phyloP scores from a whole-genome alignment of 2,797 vertebrate species.

The Triplophysa yarkandensis region DNA sequence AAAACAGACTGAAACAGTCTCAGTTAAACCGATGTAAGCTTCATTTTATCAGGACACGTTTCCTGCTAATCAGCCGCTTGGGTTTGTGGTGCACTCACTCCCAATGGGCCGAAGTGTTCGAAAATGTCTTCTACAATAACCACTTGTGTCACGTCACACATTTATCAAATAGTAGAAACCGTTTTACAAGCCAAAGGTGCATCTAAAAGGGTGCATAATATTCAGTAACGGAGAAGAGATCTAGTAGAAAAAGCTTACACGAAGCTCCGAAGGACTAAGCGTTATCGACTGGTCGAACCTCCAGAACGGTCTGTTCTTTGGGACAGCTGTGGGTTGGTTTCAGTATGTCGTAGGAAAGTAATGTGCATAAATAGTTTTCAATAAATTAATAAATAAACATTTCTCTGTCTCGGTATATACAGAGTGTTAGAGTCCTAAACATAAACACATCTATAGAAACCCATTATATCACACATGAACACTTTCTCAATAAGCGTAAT shows the following conservation, averaged over 20 bases:
- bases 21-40: slow-evolving; percentile 55
- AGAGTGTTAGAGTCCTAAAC: slow-evolving; percentile 56
- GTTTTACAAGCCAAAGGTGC: slow-evolving; percentile 31
- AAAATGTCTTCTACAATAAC: slow-evolving; percentile 20
- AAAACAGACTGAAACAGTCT: slow-evolving; percentile 1
- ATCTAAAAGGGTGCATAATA: slow-evolving; percentile 42
- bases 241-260: slow-evolving; percentile 38
- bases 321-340: slow-evolving; percentile 57
- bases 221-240: slow-evolving; percentile 23
- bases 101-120: slow-evolving; percentile 19
- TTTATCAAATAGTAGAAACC: slow-evolving; percentile 46
- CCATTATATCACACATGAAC: slow-evolving; percentile 45
- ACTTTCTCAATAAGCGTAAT: slow-evolving; percentile 47
- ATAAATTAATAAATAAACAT: slow-evolving; percentile 77
- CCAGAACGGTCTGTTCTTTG: slow-evolving; percentile 57
- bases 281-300: slow-evolving; percentile 45
- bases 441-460: slow-evolving; percentile 58
- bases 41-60: slow-evolving; percentile 71
- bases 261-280: slow-evolving; percentile 51
- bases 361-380: slow-evolving; percentile 69
- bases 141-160: slow-evolving; percentile 20
- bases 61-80: slow-evolving; percentile 72
- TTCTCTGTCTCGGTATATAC: slow-evolving; percentile 66
- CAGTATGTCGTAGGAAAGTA: slow-evolving; percentile 58
- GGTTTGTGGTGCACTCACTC: slow-evolving; percentile 30